Percentiles rank a stretch among this genome's conserved stretches.
phyloP scores from a whole-genome alignment of 2,888 invertebrate species.

The Periphyllus acericola region DNA sequence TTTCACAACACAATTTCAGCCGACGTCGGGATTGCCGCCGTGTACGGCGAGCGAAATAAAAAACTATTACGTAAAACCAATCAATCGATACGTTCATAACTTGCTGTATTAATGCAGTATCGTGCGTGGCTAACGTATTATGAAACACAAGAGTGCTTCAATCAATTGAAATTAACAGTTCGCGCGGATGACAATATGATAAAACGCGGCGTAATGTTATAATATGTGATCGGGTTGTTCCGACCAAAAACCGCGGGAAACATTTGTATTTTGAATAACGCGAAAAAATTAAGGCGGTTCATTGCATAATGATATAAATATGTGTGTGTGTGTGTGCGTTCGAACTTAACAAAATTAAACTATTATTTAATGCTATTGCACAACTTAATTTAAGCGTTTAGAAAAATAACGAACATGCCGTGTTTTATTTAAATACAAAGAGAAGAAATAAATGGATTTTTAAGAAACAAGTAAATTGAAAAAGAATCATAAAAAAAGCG shows the following conservation, averaged over 20 bases:
- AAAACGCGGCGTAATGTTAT: background rate
- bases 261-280: background rate
- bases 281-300: background rate
- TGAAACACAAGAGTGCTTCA: background rate
- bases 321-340: background rate
- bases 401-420: background rate
- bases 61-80: background rate
- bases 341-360: background rate
- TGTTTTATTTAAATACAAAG: background rate
- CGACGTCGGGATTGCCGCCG: background rate
- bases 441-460: background rate
- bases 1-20: slow-evolving; percentile 34
- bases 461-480: background rate
- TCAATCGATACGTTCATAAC: background rate
- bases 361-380: background rate
- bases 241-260: background rate
- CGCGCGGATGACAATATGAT: background rate
- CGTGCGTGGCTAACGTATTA: background rate
- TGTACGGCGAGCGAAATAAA: background rate
- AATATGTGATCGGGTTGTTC: no score
- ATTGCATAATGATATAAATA: background rate
- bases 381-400: background rate
- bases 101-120: background rate
- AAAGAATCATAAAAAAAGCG: background rate
- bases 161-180: background rate